Base-by-base conservation (phyloP, 2,113 vertebrate genomes). In the Ginglymostoma cirratum region DNA sequence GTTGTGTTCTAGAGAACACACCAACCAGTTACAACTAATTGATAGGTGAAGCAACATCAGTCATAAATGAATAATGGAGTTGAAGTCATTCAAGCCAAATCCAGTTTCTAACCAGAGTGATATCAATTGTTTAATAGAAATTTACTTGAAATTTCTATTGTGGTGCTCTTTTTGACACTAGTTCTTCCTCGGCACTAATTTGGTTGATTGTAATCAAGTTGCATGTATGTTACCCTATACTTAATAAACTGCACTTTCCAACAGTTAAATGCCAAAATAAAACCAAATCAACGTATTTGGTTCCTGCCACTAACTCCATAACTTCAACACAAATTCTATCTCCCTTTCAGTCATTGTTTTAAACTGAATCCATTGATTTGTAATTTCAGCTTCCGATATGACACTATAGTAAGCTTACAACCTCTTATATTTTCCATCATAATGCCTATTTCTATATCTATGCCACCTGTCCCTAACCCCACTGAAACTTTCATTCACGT, bases 31-130 rank as follows among this genome's bases (percentile, higher is more conserved):
- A 94, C 92, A 45, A 38, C 92, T 94, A 69, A 94, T 94, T 94
- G 92, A 94, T 42, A 94, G 66, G 65, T 38, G 66, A 69, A 69
- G 66, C n/a, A 69, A 38, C 34, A 66, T 92, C 12, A 38, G 14
- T 92, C 89, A 92, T 66, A 61, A 92, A 92, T 92, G 61, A 94
- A 94, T 94, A 66, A 94, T 66, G 92, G 65, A n/a, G 92, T 42
- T 94, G 38, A 94, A 42, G 65, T 69, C 92, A 94, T 67, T 94
- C 92, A 94, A 94, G n/a, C 69, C 7, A 66, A 94, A 94, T 38
- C 65, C 7, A 45, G n/a, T 45, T 94, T 69, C 66, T 55, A 69
- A 69, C 92, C 38, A 23, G 66, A 94, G n/a, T 69, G 30, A 69
- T 94, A 42, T 27, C 69, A 12, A 34, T 94, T 66, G 66, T 65